These are phyloP conservation scores for Bombyx huttoni DNA, from an alignment of 2,888 invertebrate genomes.

Conservation along the genomic window DNA sequence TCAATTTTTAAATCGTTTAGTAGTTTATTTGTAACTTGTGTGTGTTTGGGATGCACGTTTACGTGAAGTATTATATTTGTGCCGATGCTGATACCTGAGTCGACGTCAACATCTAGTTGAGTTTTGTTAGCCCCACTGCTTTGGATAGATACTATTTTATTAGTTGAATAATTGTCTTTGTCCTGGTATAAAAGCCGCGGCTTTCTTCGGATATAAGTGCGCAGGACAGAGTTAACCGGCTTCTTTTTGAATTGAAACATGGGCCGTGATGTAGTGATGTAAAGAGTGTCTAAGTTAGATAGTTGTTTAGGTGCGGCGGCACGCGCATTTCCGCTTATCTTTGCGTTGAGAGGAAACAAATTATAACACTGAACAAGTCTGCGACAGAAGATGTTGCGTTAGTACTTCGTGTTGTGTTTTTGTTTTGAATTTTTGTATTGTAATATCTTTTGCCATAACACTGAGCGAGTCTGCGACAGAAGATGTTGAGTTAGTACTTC, in stretches of 20 bases:
- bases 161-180: constrained; percentile 3
- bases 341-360: constrained; percentile 68
- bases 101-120: constrained; percentile 9
- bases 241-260: constrained; percentile 48
- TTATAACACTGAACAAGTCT: constrained; percentile 78
- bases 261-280: constrained; percentile 47
- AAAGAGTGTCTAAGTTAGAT: constrained; percentile 30
- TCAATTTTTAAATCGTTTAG: not conserved
- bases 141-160: constrained; percentile 7
- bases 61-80: constrained; percentile 76
- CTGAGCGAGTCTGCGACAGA: constrained; percentile 60
- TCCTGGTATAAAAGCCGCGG: constrained; percentile 14
- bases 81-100: constrained; percentile 16
- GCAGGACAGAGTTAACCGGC: constrained; percentile 23
- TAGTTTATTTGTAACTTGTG: constrained; percentile 12
- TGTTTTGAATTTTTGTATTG: constrained; percentile 22
- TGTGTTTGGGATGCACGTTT: constrained; percentile 69
- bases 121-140: constrained; percentile 1
- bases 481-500: constrained; percentile 14
- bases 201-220: constrained; percentile 27
- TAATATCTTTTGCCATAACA: constrained; percentile 25
- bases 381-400: constrained; percentile 23
- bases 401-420: constrained; percentile 12
- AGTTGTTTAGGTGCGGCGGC: constrained; percentile 16
- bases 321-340: constrained; percentile 23